Evolutionary conservation across 2,113 vertebrate species (phyloP).

Genomic region (Gulo gulo): DNA sequence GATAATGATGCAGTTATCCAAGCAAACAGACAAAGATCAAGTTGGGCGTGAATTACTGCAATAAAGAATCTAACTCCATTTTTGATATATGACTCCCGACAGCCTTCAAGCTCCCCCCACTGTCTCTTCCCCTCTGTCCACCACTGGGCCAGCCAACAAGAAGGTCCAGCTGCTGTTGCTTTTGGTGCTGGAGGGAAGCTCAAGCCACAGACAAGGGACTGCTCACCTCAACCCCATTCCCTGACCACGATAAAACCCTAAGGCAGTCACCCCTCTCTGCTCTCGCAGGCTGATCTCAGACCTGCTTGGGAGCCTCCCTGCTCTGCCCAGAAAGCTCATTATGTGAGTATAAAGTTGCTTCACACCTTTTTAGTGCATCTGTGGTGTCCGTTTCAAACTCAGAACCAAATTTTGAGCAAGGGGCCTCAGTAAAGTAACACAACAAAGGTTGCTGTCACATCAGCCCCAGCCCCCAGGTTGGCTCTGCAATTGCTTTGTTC

Average conservation of each 20-base stretch:
- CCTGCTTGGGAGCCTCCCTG: neutral
- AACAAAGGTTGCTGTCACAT: neutral
- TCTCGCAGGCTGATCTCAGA: neutral
- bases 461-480: neutral
- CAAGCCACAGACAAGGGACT: neutral
- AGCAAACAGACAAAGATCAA: neutral
- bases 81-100: neutral
- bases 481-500: neutral
- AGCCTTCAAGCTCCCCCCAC: neutral
- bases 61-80: neutral
- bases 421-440: neutral
- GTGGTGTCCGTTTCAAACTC: neutral
- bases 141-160: neutral
- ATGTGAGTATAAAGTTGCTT: neutral
- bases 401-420: neutral
- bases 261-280: neutral
- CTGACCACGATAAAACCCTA: neutral
- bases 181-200: neutral
- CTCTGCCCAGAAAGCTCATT: neutral
- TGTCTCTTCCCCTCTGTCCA: neutral
- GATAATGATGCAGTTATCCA: neutral
- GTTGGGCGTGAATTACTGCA: neutral
- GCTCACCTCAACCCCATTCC: too few species aligned
- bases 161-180: neutral
- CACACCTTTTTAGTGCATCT: neutral